Evolutionary conservation across 1,140 invertebrate species (phyloP), one percentile per base, ranked within the genome.

Genomic region (Belonocnema kinseyi): DNA sequence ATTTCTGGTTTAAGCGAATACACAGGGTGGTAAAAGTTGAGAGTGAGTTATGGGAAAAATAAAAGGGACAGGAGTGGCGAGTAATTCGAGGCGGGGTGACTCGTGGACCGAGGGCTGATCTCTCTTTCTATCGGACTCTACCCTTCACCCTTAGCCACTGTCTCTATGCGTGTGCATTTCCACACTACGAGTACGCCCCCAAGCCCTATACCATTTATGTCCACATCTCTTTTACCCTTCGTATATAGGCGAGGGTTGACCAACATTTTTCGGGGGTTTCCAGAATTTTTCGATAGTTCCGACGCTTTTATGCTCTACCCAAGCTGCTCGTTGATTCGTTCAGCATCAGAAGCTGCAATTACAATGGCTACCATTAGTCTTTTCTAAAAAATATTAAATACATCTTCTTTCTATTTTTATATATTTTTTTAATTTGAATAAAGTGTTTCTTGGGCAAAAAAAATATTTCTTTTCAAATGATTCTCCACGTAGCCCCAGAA

Each of bases 81-180:
- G 82, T 81, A 81, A 83, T 83, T 81, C 76, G 82, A 81, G 82
- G 82, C 82, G 82, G 82, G 72, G 75, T 78, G 74, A 72, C 70
- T 52, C 73, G 33, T 56, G 79, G 80, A 74, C 80, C 76, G 81
- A 83, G 80, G 84, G 83, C 19, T 53, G 8, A n/a, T 74, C 50
- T 74, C 21, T 21, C n/a, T n/a, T 40, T 51, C 50, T 21, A 21
- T 52, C 52, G 21, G 50, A 11, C 72, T 19, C 73, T 54, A n/a
- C n/a, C 13, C 40, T n/a, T 16, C 72, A n/a, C n/a, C 33, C 53
- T 11, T 40, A 17, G 66, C 66, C 19, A 16, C 66, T 26, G 19
- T 1, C 54, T 6, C 54, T 56, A 8, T 56, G 10, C 13, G 0
- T 21, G 72, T 72, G 72, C 79, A 73, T 75, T 75, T 80, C 72